These are phyloP conservation scores for Panurus biarmicus DNA, from an alignment of 2,113 vertebrate species.

Conservation along the genomic window DNA sequence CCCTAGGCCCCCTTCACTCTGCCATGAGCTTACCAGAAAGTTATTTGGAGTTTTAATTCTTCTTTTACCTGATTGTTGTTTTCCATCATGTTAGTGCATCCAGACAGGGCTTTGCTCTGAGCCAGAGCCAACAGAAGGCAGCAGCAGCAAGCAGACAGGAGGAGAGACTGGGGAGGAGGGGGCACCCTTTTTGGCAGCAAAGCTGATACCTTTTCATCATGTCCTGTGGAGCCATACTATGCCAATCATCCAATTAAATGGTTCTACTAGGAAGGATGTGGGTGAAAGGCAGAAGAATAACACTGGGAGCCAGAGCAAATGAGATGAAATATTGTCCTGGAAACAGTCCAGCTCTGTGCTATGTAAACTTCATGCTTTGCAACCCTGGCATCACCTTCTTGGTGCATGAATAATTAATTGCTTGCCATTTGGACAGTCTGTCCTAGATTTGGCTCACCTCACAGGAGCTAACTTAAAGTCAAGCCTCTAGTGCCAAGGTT, in stretches of 20 bases:
- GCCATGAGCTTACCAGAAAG: background rate
- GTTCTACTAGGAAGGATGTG: background rate
- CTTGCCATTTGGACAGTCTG: background rate
- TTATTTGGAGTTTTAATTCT: background rate
- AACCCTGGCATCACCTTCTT: background rate
- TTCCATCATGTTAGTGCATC: background rate
- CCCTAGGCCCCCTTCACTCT: background rate
- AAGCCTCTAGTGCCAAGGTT: background rate
- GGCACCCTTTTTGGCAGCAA: background rate
- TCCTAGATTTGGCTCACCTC: background rate
- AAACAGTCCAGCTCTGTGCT: background rate
- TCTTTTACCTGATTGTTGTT: background rate
- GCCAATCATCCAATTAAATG: background rate
- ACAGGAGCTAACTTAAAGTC: background rate
- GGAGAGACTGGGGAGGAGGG: background rate
- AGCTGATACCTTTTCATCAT: background rate
- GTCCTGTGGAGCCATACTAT: background rate
- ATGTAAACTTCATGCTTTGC: background rate
- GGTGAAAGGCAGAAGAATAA: background rate
- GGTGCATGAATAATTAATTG: background rate
- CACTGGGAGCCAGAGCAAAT: background rate
- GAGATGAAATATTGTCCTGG: background rate
- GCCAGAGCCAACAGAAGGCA: background rate
- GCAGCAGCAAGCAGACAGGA: background rate
- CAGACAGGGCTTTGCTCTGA: background rate